A percentile compares a stretch with the other conserved stretches of the same genome.
Evolutionary conservation across 2,797 vertebrate genomes (phyloP).

Genomic region (Danio tinwini): DNA sequence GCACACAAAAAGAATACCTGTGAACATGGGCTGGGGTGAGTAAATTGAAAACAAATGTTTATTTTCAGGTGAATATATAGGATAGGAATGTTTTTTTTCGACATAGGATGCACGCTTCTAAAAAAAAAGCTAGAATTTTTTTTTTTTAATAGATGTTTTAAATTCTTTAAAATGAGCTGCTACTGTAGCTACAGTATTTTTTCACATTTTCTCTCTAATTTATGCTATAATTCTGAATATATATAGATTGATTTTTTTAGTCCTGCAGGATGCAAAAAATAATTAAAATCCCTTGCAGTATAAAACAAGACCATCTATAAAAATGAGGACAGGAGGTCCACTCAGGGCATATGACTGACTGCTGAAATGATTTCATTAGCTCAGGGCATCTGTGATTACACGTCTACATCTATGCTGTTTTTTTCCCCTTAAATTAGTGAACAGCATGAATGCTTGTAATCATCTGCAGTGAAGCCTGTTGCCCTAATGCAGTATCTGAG

Average conservation of each 20-base stretch:
- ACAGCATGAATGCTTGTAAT: conserved; percentile 21
- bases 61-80: no score
- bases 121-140: no score
- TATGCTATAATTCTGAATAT: not conserved
- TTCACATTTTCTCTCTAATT: not conserved
- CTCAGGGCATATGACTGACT: conserved; percentile 12
- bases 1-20: no score
- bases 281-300: not conserved
- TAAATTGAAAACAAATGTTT: no score
- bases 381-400: conserved; percentile 18
- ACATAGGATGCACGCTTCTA: no score
- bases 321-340: conserved; percentile 15
- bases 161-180: no score
- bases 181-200: not conserved
- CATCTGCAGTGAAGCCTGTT: conserved; percentile 12
- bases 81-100: no score
- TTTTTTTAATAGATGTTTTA: no score
- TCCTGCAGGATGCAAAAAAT: not conserved
- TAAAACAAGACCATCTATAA: not conserved
- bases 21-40: no score
- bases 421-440: conserved; percentile 11
- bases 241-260: not conserved
- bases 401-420: conserved; percentile 17
- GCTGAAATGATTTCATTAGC: conserved; percentile 31
- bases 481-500: conserved; percentile 12